Evolutionary conservation across 2,797 vertebrate genomes (phyloP), one percentile per base, ranked within the genome.

Genomic region (Myotis daubentonii): DNA sequence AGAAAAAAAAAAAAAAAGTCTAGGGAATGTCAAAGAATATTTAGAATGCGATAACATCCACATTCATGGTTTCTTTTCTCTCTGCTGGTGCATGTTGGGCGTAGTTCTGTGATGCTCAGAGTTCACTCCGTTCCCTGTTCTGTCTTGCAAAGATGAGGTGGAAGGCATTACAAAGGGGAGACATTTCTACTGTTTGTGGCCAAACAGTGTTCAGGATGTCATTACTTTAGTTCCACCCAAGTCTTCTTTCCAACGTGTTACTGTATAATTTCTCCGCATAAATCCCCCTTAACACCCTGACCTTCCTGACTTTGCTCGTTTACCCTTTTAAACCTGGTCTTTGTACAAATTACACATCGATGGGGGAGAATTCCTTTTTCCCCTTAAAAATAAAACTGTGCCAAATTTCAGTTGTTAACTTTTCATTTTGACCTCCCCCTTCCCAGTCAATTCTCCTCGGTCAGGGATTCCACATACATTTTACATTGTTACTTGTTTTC

Each of bases 201-300:
- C 86, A 96, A 95, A 96, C 86, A 94, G 15, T 91, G 41, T 88
- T 81, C 79, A 96, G 87, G 87, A 47, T 95, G 70, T 96, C 44
- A 66, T 93, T 97, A 90, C 79, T 96, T 28, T 80, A 74, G 49
- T 70, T 87, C 85, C 47, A 60, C 47, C 33, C 41, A 1, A 82
- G 95, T 94, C 28, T 51, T 70, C 71, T 85, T 95, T 66, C 38
- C 36, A 55, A 96, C 89, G 78, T 87, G 84, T 3, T 71, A 85
- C 94, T 87, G 51, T 80, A 94, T 38, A 44, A 92, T 97, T 98
- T 95, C 57, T 96, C 65, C 86, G 88, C 71, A 95, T 38, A 97
- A 97, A 96, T 97, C 51, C 75, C 79, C 87, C 28, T 94, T 84
- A 94, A 95, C 78, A 78, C 65, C 80, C 55, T 2, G 74, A 68